A percentile compares a stretch with the other conserved stretches of the same genome.
phyloP scores from a whole-genome alignment of 2,797 vertebrate species.

The Periparus ater region DNA sequence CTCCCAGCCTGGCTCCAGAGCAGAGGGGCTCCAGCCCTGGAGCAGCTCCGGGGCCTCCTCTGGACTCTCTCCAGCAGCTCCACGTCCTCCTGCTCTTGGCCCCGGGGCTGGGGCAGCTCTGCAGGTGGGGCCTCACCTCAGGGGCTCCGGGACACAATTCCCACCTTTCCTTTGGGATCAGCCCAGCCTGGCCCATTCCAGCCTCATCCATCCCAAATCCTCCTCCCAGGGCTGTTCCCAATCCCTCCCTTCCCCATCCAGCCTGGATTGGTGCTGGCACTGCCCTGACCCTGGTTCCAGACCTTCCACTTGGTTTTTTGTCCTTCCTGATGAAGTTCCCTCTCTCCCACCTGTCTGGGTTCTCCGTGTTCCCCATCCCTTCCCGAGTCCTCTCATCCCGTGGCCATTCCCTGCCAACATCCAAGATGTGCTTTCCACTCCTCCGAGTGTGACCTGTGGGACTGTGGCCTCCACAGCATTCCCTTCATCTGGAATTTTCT shows the following conservation, averaged over 20 bases:
- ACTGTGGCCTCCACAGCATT: neutral
- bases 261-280: neutral
- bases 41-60: neutral
- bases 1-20: neutral
- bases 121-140: neutral
- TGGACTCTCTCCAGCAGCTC: neutral
- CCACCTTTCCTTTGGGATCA: neutral
- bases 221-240: accelerated
- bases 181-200: neutral
- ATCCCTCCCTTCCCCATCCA: neutral
- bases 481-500: neutral
- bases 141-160: neutral
- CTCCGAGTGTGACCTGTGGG: no score
- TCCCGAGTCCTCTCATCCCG: neutral
- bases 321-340: neutral
- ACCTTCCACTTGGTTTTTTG: neutral
- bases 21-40: neutral
- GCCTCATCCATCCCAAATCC: neutral
- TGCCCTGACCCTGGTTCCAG: accelerated
- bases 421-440: neutral
- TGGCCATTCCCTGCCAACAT: neutral
- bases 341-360: neutral
- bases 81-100: neutral
- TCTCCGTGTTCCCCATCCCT: neutral
- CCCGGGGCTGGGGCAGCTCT: neutral